phyloP scores from a whole-genome alignment of 2,797 vertebrate genomes.

The Anguilla anguilla region DNA sequence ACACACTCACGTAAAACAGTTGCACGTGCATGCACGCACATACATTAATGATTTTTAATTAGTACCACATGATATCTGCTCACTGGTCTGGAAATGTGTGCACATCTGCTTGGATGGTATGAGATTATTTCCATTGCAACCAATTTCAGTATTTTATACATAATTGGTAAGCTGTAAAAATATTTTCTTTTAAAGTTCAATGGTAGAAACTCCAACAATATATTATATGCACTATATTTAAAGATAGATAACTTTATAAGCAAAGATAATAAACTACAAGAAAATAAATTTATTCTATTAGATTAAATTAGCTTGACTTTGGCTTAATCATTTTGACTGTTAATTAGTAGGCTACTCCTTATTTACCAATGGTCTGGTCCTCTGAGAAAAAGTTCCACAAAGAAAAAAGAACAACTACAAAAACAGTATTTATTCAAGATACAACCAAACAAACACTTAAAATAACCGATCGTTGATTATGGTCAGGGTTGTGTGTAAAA shows the following conservation, averaged over 20 bases:
- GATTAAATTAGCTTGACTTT: neutral
- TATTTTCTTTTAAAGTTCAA: neutral
- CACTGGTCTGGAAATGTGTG: neutral
- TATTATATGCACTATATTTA: neutral
- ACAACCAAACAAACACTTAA: neutral
- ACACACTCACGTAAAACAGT: too few relatives aligned
- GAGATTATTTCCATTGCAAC: neutral
- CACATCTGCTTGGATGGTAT: neutral
- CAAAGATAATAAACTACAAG: neutral
- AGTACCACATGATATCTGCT: neutral
- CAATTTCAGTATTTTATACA: neutral
- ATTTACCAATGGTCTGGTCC: neutral
- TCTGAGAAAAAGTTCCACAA: neutral
- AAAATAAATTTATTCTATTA: neutral
- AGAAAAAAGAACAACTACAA: neutral
- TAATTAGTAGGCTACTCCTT: neutral
- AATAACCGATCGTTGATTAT: neutral
- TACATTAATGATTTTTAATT: neutral
- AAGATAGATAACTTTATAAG: neutral
- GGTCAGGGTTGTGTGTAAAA: neutral
- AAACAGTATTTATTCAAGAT: slow-evolving; percentile 14
- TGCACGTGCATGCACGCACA: neutral
- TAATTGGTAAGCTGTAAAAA: neutral
- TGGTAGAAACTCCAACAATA: neutral
- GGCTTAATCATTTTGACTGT: neutral